phyloP scores from a whole-genome alignment of 2,113 vertebrate species.

The Cebus imitator region DNA sequence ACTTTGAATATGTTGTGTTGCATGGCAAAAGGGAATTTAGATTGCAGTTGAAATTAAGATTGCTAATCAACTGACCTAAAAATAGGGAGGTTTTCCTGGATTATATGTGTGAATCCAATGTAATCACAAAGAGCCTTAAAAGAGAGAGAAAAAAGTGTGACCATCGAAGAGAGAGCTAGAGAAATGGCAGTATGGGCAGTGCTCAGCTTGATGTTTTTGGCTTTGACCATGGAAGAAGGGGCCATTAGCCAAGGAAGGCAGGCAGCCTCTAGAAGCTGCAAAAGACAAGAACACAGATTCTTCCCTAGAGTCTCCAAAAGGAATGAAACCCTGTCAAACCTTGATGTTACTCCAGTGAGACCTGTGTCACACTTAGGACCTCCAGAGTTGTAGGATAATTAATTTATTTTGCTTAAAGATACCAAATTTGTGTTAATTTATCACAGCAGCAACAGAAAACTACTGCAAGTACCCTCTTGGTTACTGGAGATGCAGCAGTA shows the following conservation, averaged over 20 bases:
- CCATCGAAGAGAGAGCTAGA: background rate
- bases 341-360: background rate
- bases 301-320: background rate
- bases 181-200: background rate
- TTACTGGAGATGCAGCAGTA: background rate
- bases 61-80: background rate
- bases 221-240: background rate
- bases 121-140: background rate
- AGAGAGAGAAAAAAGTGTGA: background rate
- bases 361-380: background rate
- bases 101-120: background rate
- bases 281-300: background rate
- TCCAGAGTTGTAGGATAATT: background rate
- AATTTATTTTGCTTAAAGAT: background rate
- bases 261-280: background rate
- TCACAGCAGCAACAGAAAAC: background rate
- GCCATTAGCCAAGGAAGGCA: background rate
- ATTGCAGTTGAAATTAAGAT: background rate
- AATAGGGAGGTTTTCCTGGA: background rate
- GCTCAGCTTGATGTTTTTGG: background rate
- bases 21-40: background rate
- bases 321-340: background rate
- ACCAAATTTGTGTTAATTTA: background rate
- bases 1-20: background rate
- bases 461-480: background rate